Evolutionary conservation across 2,797 vertebrate species (phyloP).

Genomic region (Mormyrops attenuatus): DNA sequence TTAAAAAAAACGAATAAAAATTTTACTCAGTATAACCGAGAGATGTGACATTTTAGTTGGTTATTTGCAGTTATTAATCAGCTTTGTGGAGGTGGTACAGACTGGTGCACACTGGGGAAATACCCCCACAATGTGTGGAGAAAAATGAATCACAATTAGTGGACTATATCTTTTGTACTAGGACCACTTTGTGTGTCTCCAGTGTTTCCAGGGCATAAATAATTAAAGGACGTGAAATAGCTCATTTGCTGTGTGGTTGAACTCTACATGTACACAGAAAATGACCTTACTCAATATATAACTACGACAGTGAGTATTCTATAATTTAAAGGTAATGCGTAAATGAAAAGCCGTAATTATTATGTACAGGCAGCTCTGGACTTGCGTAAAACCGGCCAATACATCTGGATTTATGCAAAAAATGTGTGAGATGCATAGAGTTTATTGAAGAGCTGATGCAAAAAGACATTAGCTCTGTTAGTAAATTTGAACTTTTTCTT

Average conservation of each 20-base stretch:
- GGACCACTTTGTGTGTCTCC: slow-evolving; percentile 38
- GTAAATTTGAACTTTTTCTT: background rate
- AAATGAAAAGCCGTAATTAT: slow-evolving; percentile 23
- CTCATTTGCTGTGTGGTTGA: slow-evolving; percentile 35
- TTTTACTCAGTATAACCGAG: background rate
- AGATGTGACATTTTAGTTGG: slow-evolving; percentile 36
- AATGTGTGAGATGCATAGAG: background rate
- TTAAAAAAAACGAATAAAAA: background rate
- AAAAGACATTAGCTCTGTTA: background rate
- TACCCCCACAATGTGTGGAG: slow-evolving; percentile 41
- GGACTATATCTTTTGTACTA: slow-evolving; percentile 39
- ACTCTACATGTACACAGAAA: slow-evolving; percentile 42
- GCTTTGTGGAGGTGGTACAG: slow-evolving; percentile 40
- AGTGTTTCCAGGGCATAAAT: slow-evolving; percentile 29
- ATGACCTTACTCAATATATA: slow-evolving; percentile 32
- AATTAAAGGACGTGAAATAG: slow-evolving; percentile 38
- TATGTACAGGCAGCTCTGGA: background rate
- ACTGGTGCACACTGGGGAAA: slow-evolving; percentile 38
- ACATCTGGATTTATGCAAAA: background rate
- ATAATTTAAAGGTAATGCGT: background rate
- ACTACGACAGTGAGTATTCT: background rate
- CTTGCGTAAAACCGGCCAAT: background rate
- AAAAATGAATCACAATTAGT: slow-evolving; percentile 39
- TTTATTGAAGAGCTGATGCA: background rate
- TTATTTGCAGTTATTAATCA: slow-evolving; percentile 54